Percentiles rank a stretch among this genome's conserved stretches.
Evolutionary conservation across 1,140 invertebrate species (phyloP).

Genomic region (Drosophila leontia): DNA sequence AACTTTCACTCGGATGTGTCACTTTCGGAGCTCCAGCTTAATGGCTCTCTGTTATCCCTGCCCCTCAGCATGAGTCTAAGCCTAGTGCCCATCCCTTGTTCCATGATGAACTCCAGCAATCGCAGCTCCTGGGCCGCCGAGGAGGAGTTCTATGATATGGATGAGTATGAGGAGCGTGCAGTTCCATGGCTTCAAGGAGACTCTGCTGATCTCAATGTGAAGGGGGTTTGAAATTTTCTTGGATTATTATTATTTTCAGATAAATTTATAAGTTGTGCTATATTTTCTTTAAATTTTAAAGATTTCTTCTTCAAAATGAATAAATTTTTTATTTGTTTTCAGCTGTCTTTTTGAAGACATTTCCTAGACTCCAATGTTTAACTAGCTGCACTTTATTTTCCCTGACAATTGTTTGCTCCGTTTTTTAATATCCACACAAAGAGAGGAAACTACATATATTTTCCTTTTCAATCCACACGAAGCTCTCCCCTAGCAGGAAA

Average conservation of each 20-base stretch:
- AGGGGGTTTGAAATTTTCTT: not conserved
- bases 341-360: not conserved
- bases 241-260: too few relatives aligned
- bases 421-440: slow-evolving; percentile 6
- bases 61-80: slow-evolving; percentile 28
- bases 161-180: slow-evolving; percentile 38
- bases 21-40: not conserved
- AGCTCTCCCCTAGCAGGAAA: not conserved
- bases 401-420: not conserved
- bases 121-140: slow-evolving; percentile 35
- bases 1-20: slow-evolving; percentile 6
- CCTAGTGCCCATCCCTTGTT: not conserved
- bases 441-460: not conserved
- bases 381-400: not conserved
- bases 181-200: slow-evolving; percentile 43
- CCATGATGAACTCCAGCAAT: slow-evolving; percentile 8
- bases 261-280: too few relatives aligned
- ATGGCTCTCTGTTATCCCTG: not conserved
- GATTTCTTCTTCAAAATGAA: not conserved
- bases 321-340: not conserved
- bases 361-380: not conserved
- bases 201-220: not conserved
- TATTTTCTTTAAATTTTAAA: not conserved
- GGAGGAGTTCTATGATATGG: slow-evolving; percentile 51
- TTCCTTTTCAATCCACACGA: slow-evolving; percentile 4